Base-by-base conservation (phyloP, 2,113 vertebrate species). In the Callipepla squamata region DNA sequence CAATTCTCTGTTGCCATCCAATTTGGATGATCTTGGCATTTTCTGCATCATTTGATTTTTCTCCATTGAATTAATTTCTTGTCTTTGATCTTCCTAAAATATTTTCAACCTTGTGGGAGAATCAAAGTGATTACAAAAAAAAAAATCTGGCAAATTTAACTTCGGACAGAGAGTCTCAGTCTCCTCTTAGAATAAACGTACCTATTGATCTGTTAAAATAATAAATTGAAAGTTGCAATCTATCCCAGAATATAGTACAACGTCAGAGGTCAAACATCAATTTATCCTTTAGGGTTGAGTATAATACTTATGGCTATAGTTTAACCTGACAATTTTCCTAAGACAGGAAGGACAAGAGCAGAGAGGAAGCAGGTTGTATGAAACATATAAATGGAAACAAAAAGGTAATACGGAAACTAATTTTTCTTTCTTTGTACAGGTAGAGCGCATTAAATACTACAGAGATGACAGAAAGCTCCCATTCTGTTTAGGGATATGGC, bases 11-110 rank as follows among this genome's bases (percentile, higher is more conserved):
- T 36, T 53, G 40, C 18, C 30, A 58, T 40, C 36, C 50, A 40
- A 40, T 9, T 22, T 80, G 44, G 21, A 81, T 93, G 93, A 94
- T 97, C 97, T 96, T 97, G 97, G 87, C 96, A 94, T 97, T 98
- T 98, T 97, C 95, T 96, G 91, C 96, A 93, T 95, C 79, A 96
- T 95, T 96, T 96, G 78, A 79, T 95, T 94, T 93, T 96, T 95
- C 93, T 96, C 94, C 44, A 53, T 61, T 47, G 89, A 97, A 93
- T 96, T 96, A 80, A 78, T 93, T 96, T 94, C 89, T 90, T 66
- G 62, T 84, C 76, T 96, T 89, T 62, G 45, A 90, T 91, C 95
- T 59, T 93, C 74, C 76, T 40, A 78, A 91, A 97, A 86, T 96
- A 92, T 94, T 86, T 92, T 85, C 80, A 95, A 66, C 72, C 90